phyloP scores from a whole-genome alignment of 2,113 vertebrate species.

The Myiozetetes cayanensis region DNA sequence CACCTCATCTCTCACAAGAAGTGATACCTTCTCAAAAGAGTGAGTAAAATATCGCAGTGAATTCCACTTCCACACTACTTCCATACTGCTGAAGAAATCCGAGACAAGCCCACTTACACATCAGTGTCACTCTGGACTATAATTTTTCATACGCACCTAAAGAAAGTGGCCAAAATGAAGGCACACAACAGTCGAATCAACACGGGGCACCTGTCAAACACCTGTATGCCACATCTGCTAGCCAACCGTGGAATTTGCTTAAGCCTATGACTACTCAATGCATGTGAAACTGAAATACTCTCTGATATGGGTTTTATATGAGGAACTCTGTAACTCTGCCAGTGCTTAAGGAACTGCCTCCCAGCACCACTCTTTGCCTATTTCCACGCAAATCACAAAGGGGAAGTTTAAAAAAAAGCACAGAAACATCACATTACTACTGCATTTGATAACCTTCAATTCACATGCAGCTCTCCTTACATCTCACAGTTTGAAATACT shows the following conservation, averaged over 20 bases:
- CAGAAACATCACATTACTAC: not conserved
- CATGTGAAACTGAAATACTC: not conserved
- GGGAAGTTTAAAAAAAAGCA: not conserved
- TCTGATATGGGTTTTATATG: accelerated
- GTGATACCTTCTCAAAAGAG: not conserved
- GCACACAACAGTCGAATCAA: not conserved
- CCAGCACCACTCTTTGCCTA: not conserved
- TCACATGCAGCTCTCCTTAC: accelerated
- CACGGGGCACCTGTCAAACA: not conserved
- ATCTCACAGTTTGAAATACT: not conserved
- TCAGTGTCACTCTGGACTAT: not conserved
- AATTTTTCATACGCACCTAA: not conserved
- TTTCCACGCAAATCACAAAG: not conserved
- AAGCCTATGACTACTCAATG: not conserved
- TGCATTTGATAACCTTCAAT: not conserved
- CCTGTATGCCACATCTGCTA: not conserved
- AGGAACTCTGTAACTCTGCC: not conserved
- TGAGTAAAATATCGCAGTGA: not conserved
- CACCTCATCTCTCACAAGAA: accelerated
- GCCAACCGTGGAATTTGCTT: not conserved
- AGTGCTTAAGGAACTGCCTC: not conserved
- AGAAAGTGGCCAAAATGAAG: not conserved
- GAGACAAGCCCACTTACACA: not conserved
- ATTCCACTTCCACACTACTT: not conserved
- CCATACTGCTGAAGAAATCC: not conserved